phyloP scores from a whole-genome alignment of 2,797 vertebrate species.

The Miichthys miiuy region DNA sequence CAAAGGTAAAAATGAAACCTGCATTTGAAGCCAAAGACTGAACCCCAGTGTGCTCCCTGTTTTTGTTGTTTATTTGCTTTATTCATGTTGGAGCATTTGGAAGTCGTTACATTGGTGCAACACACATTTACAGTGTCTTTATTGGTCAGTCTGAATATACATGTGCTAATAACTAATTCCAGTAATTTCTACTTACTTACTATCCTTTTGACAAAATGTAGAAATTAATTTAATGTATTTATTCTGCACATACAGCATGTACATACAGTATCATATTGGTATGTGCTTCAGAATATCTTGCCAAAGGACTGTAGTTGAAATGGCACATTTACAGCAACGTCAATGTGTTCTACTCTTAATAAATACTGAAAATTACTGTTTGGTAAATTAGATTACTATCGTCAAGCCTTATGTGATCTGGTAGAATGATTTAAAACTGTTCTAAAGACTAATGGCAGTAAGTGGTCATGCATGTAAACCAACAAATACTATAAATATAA shows the following conservation, averaged over 20 bases:
- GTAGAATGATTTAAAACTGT: neutral
- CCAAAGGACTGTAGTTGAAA: neutral
- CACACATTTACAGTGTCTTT: neutral
- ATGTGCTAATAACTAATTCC: neutral
- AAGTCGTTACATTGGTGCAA: neutral
- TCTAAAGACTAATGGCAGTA: neutral
- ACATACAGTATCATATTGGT: neutral
- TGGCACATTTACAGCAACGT: conserved; percentile 9
- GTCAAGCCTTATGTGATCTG: neutral
- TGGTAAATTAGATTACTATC: neutral
- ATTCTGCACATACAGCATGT: neutral
- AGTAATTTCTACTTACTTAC: neutral
- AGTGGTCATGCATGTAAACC: conserved; percentile 4
- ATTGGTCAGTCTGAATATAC: neutral
- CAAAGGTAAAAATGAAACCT: neutral
- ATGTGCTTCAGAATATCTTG: neutral
- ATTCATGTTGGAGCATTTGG: neutral
- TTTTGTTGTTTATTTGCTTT: neutral
- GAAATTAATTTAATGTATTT: neutral
- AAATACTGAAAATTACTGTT: neutral
- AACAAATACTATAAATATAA: neutral
- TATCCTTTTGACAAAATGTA: neutral
- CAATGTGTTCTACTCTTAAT: neutral
- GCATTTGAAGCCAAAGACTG: neutral
- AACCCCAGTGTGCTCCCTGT: neutral